Base-by-base conservation (phyloP, 2,888 invertebrate species). In the Eilema griseolum region DNA sequence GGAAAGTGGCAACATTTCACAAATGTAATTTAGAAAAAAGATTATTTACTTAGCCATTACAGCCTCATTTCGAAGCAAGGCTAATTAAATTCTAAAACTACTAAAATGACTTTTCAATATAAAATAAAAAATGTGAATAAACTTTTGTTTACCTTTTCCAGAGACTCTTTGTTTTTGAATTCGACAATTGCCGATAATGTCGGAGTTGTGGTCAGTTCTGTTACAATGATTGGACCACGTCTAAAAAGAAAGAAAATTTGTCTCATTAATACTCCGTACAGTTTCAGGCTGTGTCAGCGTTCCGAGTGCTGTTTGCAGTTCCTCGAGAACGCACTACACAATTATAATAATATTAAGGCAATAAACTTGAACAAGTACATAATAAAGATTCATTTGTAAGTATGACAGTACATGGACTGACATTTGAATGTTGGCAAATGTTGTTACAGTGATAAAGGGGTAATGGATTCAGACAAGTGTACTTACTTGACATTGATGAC, bases 141-240 rank as follows among this genome's bases (percentile, higher is more conserved):
- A 92, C 90, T 90, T 93, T 91, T 92, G 89, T 89, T 95, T 95
- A 95, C 95, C 95, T 95, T 94, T 88, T 95, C 94, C 95, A 95
- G 92, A 90, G 93, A 94, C 88, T 95, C 95, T 95, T 95, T 95
- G 95, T 95, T 95, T 95, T 95, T 95, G 95, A 95, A 95, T 95
- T 95, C 95, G 93, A 95, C 94, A 90, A 95, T 95, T 90, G 95
- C 95, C 93, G 95, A 95, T 94, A 95, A 93, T 94, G 95, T 94
- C 89, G 95, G 95, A 92, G 95, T 95, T 90, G 94, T 95, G 94
- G 95, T 95, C 95, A 93, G 93, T 95, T 95, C 95, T 89, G 95
- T 95, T 88, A 95, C 95, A 93, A 95, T 93, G 94, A 95, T 95
- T 93, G 95, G 95, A 95, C 95, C 95, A 95, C 95, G 95, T 95